These are phyloP conservation scores for Epinotia ramella DNA, from an alignment of 2,888 invertebrate genomes.

Conservation along the genomic window DNA sequence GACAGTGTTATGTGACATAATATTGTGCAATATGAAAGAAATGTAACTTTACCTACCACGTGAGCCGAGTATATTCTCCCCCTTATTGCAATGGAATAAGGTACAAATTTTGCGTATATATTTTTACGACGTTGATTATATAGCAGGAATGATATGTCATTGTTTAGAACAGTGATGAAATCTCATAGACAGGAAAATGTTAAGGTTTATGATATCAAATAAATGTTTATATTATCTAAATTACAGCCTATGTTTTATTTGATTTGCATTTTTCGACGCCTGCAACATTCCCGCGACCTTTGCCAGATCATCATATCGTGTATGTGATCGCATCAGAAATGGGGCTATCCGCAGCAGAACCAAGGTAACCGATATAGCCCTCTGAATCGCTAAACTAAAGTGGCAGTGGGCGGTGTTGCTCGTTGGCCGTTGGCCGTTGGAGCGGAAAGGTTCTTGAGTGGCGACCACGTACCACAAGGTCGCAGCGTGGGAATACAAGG, in stretches of 20 bases:
- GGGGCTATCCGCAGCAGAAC: no score
- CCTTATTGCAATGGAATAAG: no score
- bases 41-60: background rate
- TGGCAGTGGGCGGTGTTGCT: no score
- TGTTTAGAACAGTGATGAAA: constrained; percentile 2
- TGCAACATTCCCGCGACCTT: background rate
- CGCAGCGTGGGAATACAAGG: no score
- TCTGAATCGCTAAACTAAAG: no score
- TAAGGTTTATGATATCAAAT: constrained; percentile 25
- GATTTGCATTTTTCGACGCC: background rate
- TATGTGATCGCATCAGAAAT: no score
- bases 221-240: constrained; percentile 28
- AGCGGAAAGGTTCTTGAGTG: no score
- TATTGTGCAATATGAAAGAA: background rate
- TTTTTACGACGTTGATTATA: background rate
- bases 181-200: constrained; percentile 17
- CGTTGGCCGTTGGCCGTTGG: no score
- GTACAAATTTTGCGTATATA: background rate
- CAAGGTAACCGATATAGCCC: no score
- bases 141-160: background rate
- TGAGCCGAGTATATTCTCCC: background rate
- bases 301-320: no score
- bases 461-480: no score
- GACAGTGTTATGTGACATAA: background rate
- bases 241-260: background rate